Base-by-base conservation (phyloP, 2,888 invertebrate species). In the Ormyrus thymus region DNA sequence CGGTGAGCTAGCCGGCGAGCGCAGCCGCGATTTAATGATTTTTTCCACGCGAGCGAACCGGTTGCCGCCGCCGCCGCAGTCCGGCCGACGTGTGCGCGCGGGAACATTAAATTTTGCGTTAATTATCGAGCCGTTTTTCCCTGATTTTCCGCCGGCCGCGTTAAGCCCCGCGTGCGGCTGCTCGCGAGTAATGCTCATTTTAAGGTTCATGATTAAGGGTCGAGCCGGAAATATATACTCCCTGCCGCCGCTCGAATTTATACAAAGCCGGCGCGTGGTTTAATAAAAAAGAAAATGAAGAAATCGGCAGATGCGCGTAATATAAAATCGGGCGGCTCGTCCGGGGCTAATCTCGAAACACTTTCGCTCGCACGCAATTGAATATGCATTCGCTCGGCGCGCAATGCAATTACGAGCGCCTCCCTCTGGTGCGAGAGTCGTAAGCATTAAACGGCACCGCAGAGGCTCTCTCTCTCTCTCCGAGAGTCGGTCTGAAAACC, bases 11-110 rank as follows among this genome's bases (percentile, higher is more conserved):
- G 76, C 58, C 9, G 1, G 72, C 61, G 43, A 46, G 10, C 3
- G 71, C 69, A 13, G 66, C 77, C 76, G 69, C 80, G 82, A 81
- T 69, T 83, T 83, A 83, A 83, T 79, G 78, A 83, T 82, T 83
- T 83, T 82, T 81, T 80, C 73, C 73, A 69, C 48, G 65, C 77
- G 76, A 77, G 51, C 62, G 65, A 77, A 76, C 80, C 74, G 73
- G 73, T 76, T 69, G 10, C 7, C 48, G 56, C 50, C 1, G 48
- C n/a, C 29, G 7, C 13, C 6, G 11, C 7, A 46, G 69, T 6
- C 13, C 5, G 13, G n/a, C 3, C 45, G 53, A 29, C 29, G 9
- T 43, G 7, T 71, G n/a, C 43, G 9, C 51, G 43, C 61, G n/a
- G 11, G n/a, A 79, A 53, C 76, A 58, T 80, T 76, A 69, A 79